phyloP scores from a whole-genome alignment of 2,888 invertebrate species.

The Cheiracanthium punctorium region DNA sequence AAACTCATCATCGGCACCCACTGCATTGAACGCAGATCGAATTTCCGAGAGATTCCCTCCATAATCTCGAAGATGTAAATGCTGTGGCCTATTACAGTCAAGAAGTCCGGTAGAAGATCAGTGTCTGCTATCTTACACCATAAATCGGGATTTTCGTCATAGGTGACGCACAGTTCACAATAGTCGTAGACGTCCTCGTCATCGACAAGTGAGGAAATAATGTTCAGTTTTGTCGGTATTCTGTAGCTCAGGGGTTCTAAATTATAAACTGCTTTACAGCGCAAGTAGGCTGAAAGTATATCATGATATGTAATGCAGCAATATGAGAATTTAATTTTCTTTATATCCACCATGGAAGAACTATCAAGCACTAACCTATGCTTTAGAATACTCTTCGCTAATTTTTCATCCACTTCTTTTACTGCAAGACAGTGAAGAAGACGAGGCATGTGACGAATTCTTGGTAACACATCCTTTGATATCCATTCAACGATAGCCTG shows the following conservation, averaged over 20 bases:
- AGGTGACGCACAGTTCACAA: neutral
- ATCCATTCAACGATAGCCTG: conserved; percentile 16
- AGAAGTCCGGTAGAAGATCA: conserved; percentile 1
- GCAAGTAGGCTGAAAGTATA: too few relatives aligned
- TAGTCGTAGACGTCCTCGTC: too few relatives aligned
- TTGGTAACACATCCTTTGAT: neutral
- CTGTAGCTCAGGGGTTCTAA: too few relatives aligned
- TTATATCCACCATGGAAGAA: neutral
- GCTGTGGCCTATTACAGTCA: neutral
- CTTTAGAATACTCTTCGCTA: neutral
- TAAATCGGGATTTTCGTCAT: conserved; percentile 16
- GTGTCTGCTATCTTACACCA: conserved; percentile 2
- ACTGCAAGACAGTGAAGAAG: neutral
- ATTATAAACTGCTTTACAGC: too few relatives aligned
- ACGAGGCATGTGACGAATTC: neutral
- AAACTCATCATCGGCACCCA: neutral
- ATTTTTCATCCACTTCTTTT: neutral
- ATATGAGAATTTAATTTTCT: too few relatives aligned
- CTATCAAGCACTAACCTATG: neutral
- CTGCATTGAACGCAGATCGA: neutral
- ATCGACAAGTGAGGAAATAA: too few relatives aligned
- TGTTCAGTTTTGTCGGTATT: too few relatives aligned
- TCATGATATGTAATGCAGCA: too few relatives aligned
- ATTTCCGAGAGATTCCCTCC: neutral
- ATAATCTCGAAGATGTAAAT: conserved; percentile 36